Conservation (phyloP, 1,140 invertebrate species). For the Oryctes rhinoceros region DNA sequence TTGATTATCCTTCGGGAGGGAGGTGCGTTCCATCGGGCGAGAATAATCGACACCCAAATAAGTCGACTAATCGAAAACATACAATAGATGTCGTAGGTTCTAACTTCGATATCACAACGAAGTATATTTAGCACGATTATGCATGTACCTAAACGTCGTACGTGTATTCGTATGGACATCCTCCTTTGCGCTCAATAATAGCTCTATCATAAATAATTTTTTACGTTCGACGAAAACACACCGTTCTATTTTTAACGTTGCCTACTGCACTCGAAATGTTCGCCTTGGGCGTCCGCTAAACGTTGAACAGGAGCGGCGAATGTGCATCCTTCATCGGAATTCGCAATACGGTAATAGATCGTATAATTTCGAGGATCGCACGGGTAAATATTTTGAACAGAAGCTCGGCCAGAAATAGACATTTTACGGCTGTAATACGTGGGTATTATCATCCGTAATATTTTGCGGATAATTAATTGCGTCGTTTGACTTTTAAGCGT, state of each 20-base stretch:
- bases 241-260: conserved; percentile 19
- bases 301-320: not conserved
- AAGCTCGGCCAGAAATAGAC: not conserved
- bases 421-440: too few relatives aligned
- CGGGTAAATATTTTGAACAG: conserved; percentile 27
- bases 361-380: conserved; percentile 24
- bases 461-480: too few relatives aligned
- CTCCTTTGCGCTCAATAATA: conserved; percentile 5
- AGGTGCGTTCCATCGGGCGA: too few relatives aligned
- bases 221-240: not conserved
- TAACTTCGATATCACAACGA: conserved; percentile 7
- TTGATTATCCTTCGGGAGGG: too few relatives aligned
- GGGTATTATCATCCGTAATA: too few relatives aligned
- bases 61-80: not conserved
- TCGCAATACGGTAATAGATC: conserved; percentile 34
- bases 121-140: not conserved
- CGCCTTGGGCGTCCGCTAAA: not conserved
- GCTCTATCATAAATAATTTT: not conserved
- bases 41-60: not conserved
- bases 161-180: not conserved
- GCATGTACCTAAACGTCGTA: not conserved
- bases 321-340: conserved; percentile 31
- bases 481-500: too few relatives aligned
- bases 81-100: not conserved
- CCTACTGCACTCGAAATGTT: conserved; percentile 29